Base-by-base conservation (phyloP, 2,113 vertebrate genomes). In the Cyprinodon variegatus region DNA sequence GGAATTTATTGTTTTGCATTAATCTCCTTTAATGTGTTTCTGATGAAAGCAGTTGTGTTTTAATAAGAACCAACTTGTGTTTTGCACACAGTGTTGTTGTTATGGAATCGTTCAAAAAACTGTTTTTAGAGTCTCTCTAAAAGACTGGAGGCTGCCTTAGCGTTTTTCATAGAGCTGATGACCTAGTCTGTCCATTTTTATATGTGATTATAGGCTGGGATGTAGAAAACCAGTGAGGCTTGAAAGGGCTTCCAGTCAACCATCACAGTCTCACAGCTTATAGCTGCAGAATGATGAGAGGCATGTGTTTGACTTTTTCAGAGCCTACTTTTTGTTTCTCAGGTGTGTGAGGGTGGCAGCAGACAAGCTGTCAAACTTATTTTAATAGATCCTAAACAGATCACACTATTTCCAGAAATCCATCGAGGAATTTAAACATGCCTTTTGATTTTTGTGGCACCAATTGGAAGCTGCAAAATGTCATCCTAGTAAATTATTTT, bases 191-290 rank as follows among this genome's bases (percentile, higher is more conserved):
- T 77, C 8, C 13, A 38, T 71, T 71, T 81, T 83, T 64, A 61
- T 62, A 20, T 74, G 69, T 65, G 74, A 78, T 77, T 83, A 74
- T 64, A 36, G 61, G 48, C 76, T 67, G 61, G 41, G 13, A 73
- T 79, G 61, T 68, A 76, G 74, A 72, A 79, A 91, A 63, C 73
- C 80, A 76, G 22, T 75, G 73, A 87, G 67, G 77, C 85, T 68
- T 88, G 79, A 89, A 83, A 75, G 48, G 73, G 48, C 71, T 80
- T 86, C 80, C 89, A 83, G 39, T 89, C 87, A 78, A 87, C 85
- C 90, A 88, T 91, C 90, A 89, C 76, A 38, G 11, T 61, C 65
- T 82, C 45, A 10, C 64, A 74, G 74, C 57, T 11, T 46, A 40
- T 43, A 61, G n/a, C 65, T 63, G 60, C 67, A 68, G 68, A 76